Base-by-base conservation (phyloP, 2,113 vertebrate species). In the Odontesthes bonariensis region DNA sequence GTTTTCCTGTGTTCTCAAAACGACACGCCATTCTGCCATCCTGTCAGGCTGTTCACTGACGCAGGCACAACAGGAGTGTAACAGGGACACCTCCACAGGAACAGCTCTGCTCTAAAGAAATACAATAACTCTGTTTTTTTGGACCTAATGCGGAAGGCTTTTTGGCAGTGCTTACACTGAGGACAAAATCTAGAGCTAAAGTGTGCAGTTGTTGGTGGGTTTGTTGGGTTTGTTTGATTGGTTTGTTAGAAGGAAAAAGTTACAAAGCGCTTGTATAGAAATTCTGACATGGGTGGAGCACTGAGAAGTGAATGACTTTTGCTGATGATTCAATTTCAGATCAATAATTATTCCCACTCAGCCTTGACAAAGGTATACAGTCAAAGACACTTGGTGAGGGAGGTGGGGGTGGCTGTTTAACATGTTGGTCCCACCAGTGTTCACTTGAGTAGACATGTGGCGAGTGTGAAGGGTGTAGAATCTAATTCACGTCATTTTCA, bases 1-100 rank as follows among this genome's bases (percentile, higher is more conserved):
- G 61, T 61, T 58, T 13, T 44, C 49, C 20, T 51, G 31, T 73
- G 38, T 77, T 75, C 58, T 64, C 62, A 77, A 70, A 73, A 75
- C 69, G 75, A 47, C 66, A 65, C 44, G 55, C 62, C 65, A 55
- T 74, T 74, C 59, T 42, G 6, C 42, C 70, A 27, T 49, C 51
- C 49, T 51, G 56, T 75, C 68, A 51, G 38, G 55, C 33, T 65
- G 44, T 16, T 67, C 60, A 74, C 38, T 47, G 47, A 64, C 8
- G 31, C 11, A 60, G 54, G 55, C 51, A 27, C 65, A 56, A 60
- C 60, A 38, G 77, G 46, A 57, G 31, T 17, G 61, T 62, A 68
- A n/a, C 27, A 33, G 47, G 38, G 63, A 76, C 77, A 70, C 49
- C 63, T 79, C 62, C 22, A 56, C 44, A 66, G 57, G 51, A 73